Evolutionary conservation across 2,888 invertebrate species (phyloP), one percentile per base, ranked within the genome.

Genomic region (Lochmaea crataegi): DNA sequence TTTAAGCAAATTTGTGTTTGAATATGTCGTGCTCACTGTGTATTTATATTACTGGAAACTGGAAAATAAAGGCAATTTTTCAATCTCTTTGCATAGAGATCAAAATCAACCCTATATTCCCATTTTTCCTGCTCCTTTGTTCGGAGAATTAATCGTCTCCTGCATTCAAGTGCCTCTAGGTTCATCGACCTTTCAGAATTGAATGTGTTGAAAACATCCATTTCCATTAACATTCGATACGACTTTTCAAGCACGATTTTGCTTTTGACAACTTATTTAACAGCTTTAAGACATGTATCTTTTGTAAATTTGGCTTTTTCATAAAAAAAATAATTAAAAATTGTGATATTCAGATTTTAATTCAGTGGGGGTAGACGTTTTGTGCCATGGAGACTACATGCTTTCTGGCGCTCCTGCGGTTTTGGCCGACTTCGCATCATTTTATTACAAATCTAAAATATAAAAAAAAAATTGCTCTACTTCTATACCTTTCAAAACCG

Each of bases 51-150:
- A 45, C 3, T 45, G 45, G 6, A 53, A 14, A 48, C 48, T n/a
- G 48, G 14, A 53, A 7, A 53, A 18, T 53, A 2, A 10, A 1
- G 9, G 16, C 18, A 53, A 18, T 53, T 53, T 53, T 2, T 48
- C n/a, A 48, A n/a, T 6, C 48, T 48, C 48, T 48, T 53, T 53
- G 53, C 53, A 53, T 53, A 53, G 18, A 53, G 10, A 53, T 53
- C 18, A 16, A 16, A 53, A 53, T 53, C 53, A 18, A 18, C 53
- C 9, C 7, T 18, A 16, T 18, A 53, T 53, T 48, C 48, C n/a
- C 12, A 48, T 48, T 53, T 16, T 16, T 51, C 51, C 9, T 53
- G 53, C 53, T 18, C 53, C 16, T 53, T 53, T 53, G 53, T 16
- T 16, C 18, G 16, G 53, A 16, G 18, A 53, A 53, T 53, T 16